A percentile compares a stretch with the other conserved stretches of the same genome.
phyloP scores from a whole-genome alignment of 2,113 vertebrate species.

The Mugil cephalus region DNA sequence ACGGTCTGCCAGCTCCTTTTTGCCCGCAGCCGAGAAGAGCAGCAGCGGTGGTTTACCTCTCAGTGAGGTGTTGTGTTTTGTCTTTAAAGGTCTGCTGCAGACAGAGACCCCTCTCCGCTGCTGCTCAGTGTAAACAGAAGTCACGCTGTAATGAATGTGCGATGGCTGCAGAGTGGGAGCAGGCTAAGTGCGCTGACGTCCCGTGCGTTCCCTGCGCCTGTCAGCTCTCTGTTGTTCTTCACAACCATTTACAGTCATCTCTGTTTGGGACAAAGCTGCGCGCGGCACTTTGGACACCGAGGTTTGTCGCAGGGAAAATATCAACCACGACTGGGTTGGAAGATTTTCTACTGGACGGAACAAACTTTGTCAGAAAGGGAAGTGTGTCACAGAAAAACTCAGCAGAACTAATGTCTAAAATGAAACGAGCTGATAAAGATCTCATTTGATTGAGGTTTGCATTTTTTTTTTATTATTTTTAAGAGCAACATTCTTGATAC shows the following conservation, averaged over 20 bases:
- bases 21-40: constrained; percentile 40
- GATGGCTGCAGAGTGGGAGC: constrained; percentile 35
- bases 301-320: constrained; percentile 2
- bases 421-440: background rate
- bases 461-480: background rate
- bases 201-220: constrained; percentile 18
- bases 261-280: constrained; percentile 39
- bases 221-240: constrained; percentile 27
- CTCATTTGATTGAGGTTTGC: background rate
- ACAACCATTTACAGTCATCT: constrained; percentile 69
- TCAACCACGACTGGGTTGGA: background rate
- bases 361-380: background rate
- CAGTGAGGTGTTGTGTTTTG: constrained; percentile 56
- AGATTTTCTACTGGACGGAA: constrained; percentile 3
- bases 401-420: background rate
- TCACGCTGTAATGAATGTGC: constrained; percentile 56
- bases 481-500: background rate
- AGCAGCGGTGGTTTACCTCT: constrained; percentile 31
- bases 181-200: constrained; percentile 57
- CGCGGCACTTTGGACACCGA: background rate
- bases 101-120: constrained; percentile 37
- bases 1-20: constrained; percentile 45
- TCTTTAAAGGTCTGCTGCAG: constrained; percentile 67
- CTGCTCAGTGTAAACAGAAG: constrained; percentile 70
- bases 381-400: background rate